Percentiles rank a stretch among this genome's conserved stretches.
Evolutionary conservation across 2,113 vertebrate species (phyloP).

Genomic region (Rhinogobius similis): DNA sequence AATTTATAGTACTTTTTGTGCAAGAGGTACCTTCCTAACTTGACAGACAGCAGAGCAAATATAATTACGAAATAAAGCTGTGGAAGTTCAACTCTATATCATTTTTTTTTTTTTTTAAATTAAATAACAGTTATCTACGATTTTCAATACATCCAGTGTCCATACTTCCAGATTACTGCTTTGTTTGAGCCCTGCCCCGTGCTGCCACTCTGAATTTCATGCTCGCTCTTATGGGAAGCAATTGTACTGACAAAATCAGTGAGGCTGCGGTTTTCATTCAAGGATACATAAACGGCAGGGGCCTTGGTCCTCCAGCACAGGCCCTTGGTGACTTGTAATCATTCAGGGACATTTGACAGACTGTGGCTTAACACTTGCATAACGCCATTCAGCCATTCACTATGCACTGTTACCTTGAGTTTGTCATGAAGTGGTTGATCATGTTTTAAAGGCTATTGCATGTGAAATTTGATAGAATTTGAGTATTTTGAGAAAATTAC

Average conservation of each 20-base stretch:
- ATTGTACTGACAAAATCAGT: conserved; percentile 14
- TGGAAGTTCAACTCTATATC: not conserved
- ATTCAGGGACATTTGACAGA: conserved; percentile 16
- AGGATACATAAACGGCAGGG: conserved; percentile 5
- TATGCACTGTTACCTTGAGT: not conserved
- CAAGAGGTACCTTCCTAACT: too few species aligned
- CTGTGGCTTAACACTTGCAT: conserved; percentile 1
- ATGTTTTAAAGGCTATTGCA: not conserved
- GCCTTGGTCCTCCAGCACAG: not conserved
- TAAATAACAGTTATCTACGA: not conserved
- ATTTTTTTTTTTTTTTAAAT: too few species aligned
- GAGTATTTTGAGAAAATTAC: not conserved
- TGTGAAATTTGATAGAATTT: not conserved
- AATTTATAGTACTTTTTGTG: too few species aligned
- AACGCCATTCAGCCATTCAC: not conserved
- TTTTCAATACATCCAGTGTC: not conserved
- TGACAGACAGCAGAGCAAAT: not conserved
- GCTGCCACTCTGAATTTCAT: not conserved
- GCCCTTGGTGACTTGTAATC: conserved; percentile 11
- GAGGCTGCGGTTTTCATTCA: not conserved
- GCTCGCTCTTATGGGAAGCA: not conserved
- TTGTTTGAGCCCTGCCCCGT: not conserved
- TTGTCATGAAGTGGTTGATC: not conserved
- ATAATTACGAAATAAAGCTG: not conserved
- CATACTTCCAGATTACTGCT: not conserved